A percentile compares a stretch with the other conserved stretches of the same genome.
Evolutionary conservation across 2,888 invertebrate genomes (phyloP).

Genomic region (Brenthis hecate): DNA sequence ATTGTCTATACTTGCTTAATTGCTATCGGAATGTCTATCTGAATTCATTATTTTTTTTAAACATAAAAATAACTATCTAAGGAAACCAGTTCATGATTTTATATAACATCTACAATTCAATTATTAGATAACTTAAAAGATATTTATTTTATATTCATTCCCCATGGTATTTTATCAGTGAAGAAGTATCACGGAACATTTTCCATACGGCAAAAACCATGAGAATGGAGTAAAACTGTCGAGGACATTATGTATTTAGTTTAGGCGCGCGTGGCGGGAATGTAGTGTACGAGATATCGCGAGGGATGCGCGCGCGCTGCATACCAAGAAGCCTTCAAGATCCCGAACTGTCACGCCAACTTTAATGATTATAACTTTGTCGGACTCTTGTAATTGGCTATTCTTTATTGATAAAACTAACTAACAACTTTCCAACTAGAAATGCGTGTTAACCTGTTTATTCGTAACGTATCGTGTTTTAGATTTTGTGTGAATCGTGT

Average conservation of each 20-base stretch:
- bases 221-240: conserved; percentile 41
- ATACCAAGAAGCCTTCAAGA: conserved; percentile 40
- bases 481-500: background rate
- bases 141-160: conserved; percentile 18
- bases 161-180: conserved; percentile 30
- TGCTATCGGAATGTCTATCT: conserved; percentile 10
- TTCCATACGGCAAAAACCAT: conserved; percentile 39
- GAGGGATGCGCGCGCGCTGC: conserved; percentile 38
- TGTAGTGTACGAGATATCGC: conserved; percentile 64
- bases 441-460: background rate
- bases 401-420: conserved; percentile 20
- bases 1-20: conserved; percentile 23
- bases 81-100: conserved; percentile 7
- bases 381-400: conserved; percentile 20
- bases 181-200: conserved; percentile 34
- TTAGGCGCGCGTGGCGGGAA: conserved; percentile 47
- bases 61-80: conserved; percentile 13
- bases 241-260: conserved; percentile 74
- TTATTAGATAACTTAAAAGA: conserved; percentile 2
- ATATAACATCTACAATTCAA: background rate
- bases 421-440: conserved; percentile 2
- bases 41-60: conserved; percentile 13
- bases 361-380: conserved; percentile 29
- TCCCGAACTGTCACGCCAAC: conserved; percentile 36
- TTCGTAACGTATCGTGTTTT: background rate